These are phyloP conservation scores for Phocoena phocoena DNA, from an alignment of 2,113 vertebrate species.

Conservation along the genomic window DNA sequence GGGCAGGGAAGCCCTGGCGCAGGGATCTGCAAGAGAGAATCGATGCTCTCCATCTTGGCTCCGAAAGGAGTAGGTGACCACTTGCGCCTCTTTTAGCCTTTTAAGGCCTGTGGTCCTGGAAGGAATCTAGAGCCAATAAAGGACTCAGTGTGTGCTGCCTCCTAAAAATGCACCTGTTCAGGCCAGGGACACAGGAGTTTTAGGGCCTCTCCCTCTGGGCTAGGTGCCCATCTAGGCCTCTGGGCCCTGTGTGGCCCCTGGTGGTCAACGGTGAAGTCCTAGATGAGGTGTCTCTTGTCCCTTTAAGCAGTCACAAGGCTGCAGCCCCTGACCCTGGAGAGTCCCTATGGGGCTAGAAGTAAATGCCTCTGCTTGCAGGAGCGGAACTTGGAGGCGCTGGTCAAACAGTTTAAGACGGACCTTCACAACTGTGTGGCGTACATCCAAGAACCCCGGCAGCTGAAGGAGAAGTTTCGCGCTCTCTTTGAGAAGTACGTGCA, in stretches of 20 bases:
- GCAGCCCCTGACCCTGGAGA: not conserved
- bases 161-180: not conserved
- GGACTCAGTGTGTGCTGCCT: not conserved
- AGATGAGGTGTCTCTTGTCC: not conserved
- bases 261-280: not conserved
- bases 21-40: not conserved
- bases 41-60: not conserved
- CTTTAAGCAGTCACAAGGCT: not conserved
- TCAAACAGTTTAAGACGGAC: conserved; percentile 90
- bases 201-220: not conserved
- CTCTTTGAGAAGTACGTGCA: conserved; percentile 88
- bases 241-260: not conserved
- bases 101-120: not conserved
- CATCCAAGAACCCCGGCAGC: conserved; percentile 90
- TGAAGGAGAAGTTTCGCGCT: conserved; percentile 87
- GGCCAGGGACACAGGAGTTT: not conserved
- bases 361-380: conserved; percentile 83
- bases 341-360: not conserved
- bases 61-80: not conserved
- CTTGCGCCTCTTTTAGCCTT: not conserved
- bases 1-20: not conserved
- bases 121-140: not conserved
- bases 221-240: not conserved
- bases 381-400: conserved; percentile 84
- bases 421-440: conserved; percentile 89